Percentiles rank a stretch among this genome's conserved stretches.
Evolutionary conservation across 2,113 vertebrate genomes (phyloP).

Genomic region (Bos javanicus): DNA sequence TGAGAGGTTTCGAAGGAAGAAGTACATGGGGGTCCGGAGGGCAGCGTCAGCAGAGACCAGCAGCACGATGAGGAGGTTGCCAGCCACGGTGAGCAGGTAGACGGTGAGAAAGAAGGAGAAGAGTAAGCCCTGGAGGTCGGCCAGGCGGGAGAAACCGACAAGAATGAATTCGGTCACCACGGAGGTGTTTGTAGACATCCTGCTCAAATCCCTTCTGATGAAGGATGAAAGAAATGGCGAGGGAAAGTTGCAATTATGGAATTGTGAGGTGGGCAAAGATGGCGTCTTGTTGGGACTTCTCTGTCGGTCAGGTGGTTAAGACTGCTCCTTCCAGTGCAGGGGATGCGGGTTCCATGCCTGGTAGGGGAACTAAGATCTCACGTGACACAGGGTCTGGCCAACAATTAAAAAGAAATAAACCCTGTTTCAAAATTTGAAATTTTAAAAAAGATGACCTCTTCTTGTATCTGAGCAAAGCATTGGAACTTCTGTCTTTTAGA

Average conservation of each 20-base stretch:
- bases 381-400: neutral
- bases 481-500: neutral
- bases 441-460: neutral
- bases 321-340: neutral
- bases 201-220: neutral
- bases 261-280: neutral
- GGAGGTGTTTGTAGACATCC: neutral
- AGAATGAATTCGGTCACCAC: neutral
- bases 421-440: neutral
- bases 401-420: neutral
- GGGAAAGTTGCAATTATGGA: neutral
- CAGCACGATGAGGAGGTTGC: slow-evolving; percentile 43
- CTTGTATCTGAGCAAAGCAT: neutral
- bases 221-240: neutral
- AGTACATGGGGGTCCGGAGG: slow-evolving; percentile 56
- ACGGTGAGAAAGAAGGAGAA: slow-evolving; percentile 48
- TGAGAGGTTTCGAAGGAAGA: slow-evolving; percentile 55
- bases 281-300: neutral
- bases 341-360: neutral
- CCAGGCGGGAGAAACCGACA: slow-evolving; percentile 17
- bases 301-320: neutral
- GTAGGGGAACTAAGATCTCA: neutral
- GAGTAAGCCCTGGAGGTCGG: neutral
- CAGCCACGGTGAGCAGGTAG: slow-evolving; percentile 7
- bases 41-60: neutral